Conservation (phyloP, 2,113 vertebrate genomes). For the Diadophis punctatus region DNA sequence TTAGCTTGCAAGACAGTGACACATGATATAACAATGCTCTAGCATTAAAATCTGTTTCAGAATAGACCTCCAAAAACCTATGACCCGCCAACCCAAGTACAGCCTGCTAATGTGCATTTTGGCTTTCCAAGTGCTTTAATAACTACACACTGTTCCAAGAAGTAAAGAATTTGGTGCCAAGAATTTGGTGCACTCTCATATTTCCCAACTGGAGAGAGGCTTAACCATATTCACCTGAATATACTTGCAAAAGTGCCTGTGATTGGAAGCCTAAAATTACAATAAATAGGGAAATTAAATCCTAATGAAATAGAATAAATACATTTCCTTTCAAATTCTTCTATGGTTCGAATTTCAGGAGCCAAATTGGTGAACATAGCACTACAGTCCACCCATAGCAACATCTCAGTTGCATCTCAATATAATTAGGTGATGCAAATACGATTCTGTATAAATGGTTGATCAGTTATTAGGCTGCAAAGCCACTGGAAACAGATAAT, state of each 20-base stretch:
- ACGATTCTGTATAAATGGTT: not conserved
- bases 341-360: not conserved
- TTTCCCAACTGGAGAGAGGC: not conserved
- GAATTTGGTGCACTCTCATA: not conserved
- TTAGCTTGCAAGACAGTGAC: not conserved
- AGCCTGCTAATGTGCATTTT: not conserved
- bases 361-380: not conserved
- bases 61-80: not conserved
- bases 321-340: not conserved
- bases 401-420: not conserved
- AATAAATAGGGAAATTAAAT: not conserved
- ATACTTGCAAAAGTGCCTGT: too few species aligned
- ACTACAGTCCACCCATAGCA: too few species aligned
- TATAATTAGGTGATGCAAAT: too few species aligned
- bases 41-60: not conserved
- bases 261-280: not conserved
- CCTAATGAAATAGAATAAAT: not conserved
- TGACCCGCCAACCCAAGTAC: not conserved
- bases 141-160: not conserved
- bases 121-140: not conserved
- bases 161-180: not conserved
- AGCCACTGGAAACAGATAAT: not conserved
- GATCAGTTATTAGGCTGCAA: not conserved
- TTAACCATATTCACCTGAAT: not conserved
- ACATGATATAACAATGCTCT: not conserved